Evolutionary conservation across 1,140 invertebrate genomes (phyloP).

Genomic region (Bombus sibiricus): DNA sequence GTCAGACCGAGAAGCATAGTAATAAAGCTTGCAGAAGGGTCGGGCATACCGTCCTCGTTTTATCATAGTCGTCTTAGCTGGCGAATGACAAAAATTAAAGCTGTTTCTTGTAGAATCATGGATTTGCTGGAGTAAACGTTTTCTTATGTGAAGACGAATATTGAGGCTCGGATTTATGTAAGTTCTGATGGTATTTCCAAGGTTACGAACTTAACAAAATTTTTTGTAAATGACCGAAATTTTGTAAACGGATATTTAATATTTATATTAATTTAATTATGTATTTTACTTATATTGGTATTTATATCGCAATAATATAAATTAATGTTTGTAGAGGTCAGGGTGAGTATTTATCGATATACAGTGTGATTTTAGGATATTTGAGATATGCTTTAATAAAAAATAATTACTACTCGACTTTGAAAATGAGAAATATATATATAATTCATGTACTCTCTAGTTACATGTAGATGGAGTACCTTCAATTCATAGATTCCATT

Average conservation of each 20-base stretch:
- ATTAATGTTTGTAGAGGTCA: neutral
- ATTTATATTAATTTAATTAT: too few species aligned
- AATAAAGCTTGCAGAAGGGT: constrained; percentile 59
- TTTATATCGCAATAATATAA: neutral
- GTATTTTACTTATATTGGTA: too few species aligned
- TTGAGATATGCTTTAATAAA: too few species aligned
- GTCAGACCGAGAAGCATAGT: constrained; percentile 62
- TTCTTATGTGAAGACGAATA: neutral
- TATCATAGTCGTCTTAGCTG: constrained; percentile 10
- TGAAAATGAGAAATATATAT: neutral
- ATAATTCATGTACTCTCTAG: neutral
- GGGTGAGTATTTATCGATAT: neutral
- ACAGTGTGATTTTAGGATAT: too few species aligned
- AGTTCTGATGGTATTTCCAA: neutral
- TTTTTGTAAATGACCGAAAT: neutral
- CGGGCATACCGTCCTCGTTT: constrained; percentile 23
- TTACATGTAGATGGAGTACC: too few species aligned
- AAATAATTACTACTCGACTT: too few species aligned
- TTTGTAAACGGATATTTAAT: neutral
- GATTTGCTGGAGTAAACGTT: neutral
- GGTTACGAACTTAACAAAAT: neutral
- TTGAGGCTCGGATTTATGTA: neutral
- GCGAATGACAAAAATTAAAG: constrained; percentile 36
- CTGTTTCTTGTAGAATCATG: neutral
- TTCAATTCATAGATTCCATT: too few species aligned